A percentile compares a stretch with the other conserved stretches of the same genome.
Evolutionary conservation across 37 sponge, comb jelly and placozoan species (phyloP).

Genomic region (Aphrocallistes beatrix): DNA sequence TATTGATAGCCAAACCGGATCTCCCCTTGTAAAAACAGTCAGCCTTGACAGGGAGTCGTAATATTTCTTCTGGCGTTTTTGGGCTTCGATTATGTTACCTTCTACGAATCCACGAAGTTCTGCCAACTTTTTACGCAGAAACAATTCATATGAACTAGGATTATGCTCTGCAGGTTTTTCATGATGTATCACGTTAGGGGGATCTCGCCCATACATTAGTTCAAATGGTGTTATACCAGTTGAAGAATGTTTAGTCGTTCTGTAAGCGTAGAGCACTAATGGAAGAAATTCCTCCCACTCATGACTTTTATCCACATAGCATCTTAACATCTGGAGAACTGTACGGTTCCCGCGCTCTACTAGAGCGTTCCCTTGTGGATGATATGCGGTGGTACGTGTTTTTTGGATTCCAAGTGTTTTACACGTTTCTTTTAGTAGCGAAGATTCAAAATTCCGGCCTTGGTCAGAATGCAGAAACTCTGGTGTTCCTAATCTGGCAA

Average conservation of each 20-base stretch:
- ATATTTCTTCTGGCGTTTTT: too few relatives aligned
- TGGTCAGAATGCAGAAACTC: too few relatives aligned
- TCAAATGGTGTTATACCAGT: conserved; percentile 39
- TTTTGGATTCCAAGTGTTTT: conserved; percentile 28
- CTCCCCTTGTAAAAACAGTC: too few relatives aligned
- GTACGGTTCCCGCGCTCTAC: conserved; percentile 36
- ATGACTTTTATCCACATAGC: background rate
- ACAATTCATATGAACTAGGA: too few relatives aligned
- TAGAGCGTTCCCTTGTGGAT: conserved; percentile 42
- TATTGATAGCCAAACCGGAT: conserved; percentile 37
- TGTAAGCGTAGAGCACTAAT: conserved; percentile 25
- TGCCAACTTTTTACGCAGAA: too few relatives aligned
- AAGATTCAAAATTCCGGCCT: too few relatives aligned
- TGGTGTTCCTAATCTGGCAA: conserved; percentile 16
- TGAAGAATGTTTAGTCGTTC: conserved; percentile 35
- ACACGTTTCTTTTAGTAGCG: conserved; percentile 18
- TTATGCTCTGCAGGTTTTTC: too few relatives aligned
- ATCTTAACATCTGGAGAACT: conserved; percentile 31
- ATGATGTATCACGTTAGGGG: too few relatives aligned
- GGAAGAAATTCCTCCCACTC: conserved; percentile 35
- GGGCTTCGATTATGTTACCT: too few relatives aligned
- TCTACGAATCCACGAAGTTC: too few relatives aligned
- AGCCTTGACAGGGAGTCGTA: too few relatives aligned
- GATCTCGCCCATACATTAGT: conserved; percentile 33
- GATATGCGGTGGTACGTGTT: conserved; percentile 33